These are phyloP conservation scores for Passer domesticus DNA, from an alignment of 2,113 vertebrate species.

Conservation along the genomic window DNA sequence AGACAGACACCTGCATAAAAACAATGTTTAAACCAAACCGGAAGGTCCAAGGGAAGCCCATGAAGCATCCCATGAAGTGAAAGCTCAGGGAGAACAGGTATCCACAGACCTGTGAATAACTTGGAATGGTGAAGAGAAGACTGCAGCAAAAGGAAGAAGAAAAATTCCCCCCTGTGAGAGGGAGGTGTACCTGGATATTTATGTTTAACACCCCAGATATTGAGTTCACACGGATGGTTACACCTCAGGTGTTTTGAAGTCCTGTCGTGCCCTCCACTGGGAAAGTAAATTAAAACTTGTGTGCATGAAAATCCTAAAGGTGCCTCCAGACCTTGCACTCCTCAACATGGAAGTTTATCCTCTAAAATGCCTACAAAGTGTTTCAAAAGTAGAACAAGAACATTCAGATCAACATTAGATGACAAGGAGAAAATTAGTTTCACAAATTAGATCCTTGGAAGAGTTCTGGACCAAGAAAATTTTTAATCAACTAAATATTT, in stretches of 20 bases:
- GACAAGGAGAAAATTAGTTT: neutral
- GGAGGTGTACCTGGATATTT: neutral
- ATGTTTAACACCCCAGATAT: neutral
- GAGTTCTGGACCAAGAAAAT: neutral
- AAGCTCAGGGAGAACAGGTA: neutral
- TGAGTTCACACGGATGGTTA: neutral
- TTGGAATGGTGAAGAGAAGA: neutral
- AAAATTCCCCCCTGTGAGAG: neutral
- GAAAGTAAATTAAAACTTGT: neutral
- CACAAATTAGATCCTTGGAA: neutral
- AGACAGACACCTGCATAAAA: neutral
- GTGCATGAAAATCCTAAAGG: neutral
- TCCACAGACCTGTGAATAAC: neutral
- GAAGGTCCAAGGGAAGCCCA: neutral
- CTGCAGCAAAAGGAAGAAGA: neutral
- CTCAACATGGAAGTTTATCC: neutral
- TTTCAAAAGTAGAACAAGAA: neutral
- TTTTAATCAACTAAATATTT: conserved; percentile 8
- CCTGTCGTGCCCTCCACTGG: neutral
- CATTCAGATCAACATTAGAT: neutral
- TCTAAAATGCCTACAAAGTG: neutral
- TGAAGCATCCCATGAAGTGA: neutral
- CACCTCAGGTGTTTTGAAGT: neutral
- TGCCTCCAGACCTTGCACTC: neutral
- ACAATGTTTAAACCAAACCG: neutral